Conservation (phyloP, 2,113 vertebrate genomes). For the Phaetusa simplex region DNA sequence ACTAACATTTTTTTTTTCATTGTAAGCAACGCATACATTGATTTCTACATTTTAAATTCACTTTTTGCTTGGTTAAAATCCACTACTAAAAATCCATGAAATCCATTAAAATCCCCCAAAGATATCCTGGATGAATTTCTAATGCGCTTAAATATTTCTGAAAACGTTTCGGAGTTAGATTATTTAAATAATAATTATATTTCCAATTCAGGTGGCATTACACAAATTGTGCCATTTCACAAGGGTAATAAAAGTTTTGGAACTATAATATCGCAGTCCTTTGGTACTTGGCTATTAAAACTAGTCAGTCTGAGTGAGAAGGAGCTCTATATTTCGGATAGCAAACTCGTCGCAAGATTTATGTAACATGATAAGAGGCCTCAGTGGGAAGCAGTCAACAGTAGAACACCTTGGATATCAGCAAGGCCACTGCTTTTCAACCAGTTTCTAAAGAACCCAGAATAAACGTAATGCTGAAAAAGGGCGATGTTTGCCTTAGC, state of each 20-base stretch:
- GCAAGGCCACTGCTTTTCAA: not conserved
- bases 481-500: not conserved
- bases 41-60: not conserved
- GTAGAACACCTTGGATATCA: not conserved
- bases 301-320: not conserved
- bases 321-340: not conserved
- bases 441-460: not conserved
- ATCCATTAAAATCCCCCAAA: not conserved
- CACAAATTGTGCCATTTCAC: not conserved
- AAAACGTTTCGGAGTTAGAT: not conserved
- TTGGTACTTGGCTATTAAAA: not conserved
- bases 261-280: not conserved
- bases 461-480: not conserved
- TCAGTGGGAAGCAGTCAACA: not conserved
- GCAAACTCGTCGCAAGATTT: not conserved
- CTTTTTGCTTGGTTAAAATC: not conserved
- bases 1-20: not conserved
- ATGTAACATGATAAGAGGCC: not conserved
- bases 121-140: not conserved
- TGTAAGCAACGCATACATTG: not conserved
- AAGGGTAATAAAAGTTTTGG: not conserved
- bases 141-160: not conserved
- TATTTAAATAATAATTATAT: not conserved
- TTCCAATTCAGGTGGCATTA: not conserved
- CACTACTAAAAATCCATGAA: not conserved